Base-by-base conservation (phyloP, 35 echinoderm and acorn worm species). In the Eucidaris tribuloides region DNA sequence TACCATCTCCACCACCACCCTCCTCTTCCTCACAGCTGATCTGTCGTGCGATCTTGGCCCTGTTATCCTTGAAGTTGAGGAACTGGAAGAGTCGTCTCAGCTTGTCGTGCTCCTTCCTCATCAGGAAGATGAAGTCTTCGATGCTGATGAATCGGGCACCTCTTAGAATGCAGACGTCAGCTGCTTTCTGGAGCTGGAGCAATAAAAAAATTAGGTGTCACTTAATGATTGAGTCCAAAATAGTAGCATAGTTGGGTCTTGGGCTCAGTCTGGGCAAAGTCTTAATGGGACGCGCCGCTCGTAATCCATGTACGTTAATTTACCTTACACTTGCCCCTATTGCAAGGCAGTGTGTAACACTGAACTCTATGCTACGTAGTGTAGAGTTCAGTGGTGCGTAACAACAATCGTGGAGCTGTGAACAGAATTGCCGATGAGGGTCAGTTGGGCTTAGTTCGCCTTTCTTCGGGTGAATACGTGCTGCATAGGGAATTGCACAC, bases 141-240 rank as follows among this genome's bases (percentile, higher is more conserved):
- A 99, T 93, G 33, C 96, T 84, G 30, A 93, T 99, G 38, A 99
- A 99, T 9, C 96, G 84, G 20, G 90, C 96, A 42, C 83, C 89
- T 50, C 96, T 44, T 63, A 85, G 81, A 19, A 81, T 71, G 34
- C 86, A 89, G 4, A 93, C 62, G 19, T 93, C 87, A 46, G 96
- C 91, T 45, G 96, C 83, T 7, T 88, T 85, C 55, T 88, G 82
- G 4, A 99, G 83, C 96, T 99, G 79, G 22, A 44, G 46, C 13
- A 34, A 30, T 25, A 46, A 30, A 50, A n/a, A 37, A 45, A 7
- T 5, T 18, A 19, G 9, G 11, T 13, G n/a, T 54, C 49, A 9
- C 49, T 13, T 9, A 13, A 13, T 9, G n/a, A 54, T n/a, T 54
- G 49, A 54, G n/a, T 54, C 49, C n/a, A 13, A 9, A 9, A 9